phyloP scores from a whole-genome alignment of 1,140 invertebrate species.

The Neodiprion fabricii region DNA sequence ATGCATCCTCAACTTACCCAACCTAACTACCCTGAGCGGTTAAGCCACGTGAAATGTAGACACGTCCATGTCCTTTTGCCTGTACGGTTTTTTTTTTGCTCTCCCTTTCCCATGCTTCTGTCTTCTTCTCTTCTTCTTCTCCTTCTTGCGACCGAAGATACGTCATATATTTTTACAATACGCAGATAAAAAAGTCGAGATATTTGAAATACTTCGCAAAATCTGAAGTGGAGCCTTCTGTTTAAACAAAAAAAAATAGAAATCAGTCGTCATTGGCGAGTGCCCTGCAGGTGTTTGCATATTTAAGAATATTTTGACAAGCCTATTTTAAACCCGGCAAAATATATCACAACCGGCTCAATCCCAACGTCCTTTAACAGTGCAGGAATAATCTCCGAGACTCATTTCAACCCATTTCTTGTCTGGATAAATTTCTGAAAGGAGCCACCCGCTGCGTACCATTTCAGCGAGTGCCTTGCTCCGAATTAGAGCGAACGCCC shows the following conservation, averaged over 20 bases:
- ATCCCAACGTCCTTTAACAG: constrained; percentile 41
- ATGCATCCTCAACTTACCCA: constrained; percentile 48
- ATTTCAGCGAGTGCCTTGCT: constrained; percentile 29
- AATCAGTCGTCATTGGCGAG: no score
- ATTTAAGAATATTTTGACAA: constrained; percentile 42
- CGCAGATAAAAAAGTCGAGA: no score
- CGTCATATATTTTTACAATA: background rate
- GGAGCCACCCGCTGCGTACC: constrained; percentile 38
- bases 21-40: constrained; percentile 37
- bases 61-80: constrained; percentile 37
- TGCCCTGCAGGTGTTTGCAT: background rate
- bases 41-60: constrained; percentile 43
- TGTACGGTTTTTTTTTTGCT: background rate
- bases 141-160: constrained; percentile 9
- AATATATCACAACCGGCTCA: constrained; percentile 35
- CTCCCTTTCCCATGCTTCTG: background rate
- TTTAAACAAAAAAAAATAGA: no score
- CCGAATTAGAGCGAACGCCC: constrained; percentile 32
- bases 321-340: constrained; percentile 40
- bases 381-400: constrained; percentile 44
- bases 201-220: no score
- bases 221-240: no score
- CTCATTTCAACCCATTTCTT: constrained; percentile 48
- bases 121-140: constrained; percentile 22
- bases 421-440: constrained; percentile 42